Conservation (phyloP, 2,888 invertebrate species). For the Netelia melanura region DNA sequence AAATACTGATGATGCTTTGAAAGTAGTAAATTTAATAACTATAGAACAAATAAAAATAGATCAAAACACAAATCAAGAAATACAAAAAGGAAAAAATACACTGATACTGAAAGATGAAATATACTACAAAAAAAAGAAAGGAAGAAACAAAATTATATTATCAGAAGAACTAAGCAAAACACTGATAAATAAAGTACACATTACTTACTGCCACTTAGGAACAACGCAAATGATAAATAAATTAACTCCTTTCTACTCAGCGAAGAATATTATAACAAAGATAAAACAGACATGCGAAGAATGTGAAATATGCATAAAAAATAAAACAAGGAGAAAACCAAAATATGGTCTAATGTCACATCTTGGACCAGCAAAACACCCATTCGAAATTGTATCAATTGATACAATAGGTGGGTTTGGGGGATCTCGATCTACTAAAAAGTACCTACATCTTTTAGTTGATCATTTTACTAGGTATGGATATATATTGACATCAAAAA, state of each 20-base stretch:
- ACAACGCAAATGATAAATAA: conserved; percentile 37
- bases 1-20: conserved; percentile 13
- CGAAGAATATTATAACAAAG: conserved; percentile 27
- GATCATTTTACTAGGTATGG: no score
- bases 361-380: conserved; percentile 24
- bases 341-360: conserved; percentile 40
- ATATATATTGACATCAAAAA: no score
- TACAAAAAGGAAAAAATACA: conserved; percentile 4
- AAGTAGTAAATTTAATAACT: conserved; percentile 25
- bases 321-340: conserved; percentile 33
- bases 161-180: conserved; percentile 31
- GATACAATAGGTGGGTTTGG: conserved; percentile 3
- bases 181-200: conserved; percentile 27
- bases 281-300: conserved; percentile 24
- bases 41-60: conserved; percentile 20
- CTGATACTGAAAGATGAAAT: conserved; percentile 27
- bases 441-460: no score
- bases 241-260: conserved; percentile 37
- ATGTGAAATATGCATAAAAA: conserved; percentile 28
- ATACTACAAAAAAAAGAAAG: conserved; percentile 34
- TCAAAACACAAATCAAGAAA: conserved; percentile 14
- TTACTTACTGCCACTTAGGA: conserved; percentile 33
- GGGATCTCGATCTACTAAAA: no score
- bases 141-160: conserved; percentile 20
- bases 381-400: conserved; percentile 32